Base-by-base conservation (phyloP, 2,113 vertebrate species). In the Hippopotamus amphibius region DNA sequence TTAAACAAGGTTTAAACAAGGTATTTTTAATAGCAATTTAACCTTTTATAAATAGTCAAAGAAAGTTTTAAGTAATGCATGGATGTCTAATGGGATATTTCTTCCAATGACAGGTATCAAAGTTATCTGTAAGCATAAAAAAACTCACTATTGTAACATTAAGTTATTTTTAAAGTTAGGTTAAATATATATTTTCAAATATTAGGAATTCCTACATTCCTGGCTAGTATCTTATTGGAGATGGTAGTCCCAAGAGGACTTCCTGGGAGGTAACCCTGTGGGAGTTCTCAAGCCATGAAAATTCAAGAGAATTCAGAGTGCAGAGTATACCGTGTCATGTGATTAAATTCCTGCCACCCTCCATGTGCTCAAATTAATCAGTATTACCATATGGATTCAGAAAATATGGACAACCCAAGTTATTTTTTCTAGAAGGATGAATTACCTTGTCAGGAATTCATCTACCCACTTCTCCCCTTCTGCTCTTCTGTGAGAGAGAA, bases 21-120 rank as follows among this genome's bases (percentile, higher is more conserved):
- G 48, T 55, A 80, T 41, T 88, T 95, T 90, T 63, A 74, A 94
- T 90, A 93, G 15, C 46, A 95, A 53, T 48, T 95, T 83, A 84
- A 95, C 4, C 12, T 90, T 46, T 57, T 72, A 28, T 33, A 48
- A 80, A 24, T 22, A 92, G 19, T 11, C 50, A 26, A 26, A 74
- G 53, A 82, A 41, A 95, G 86, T 93, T 72, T 95, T 88, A 88
- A 84, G 59, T 19, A 95, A 71, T 43, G 21, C 16, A 55, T 50
- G 28, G 16, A 57, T 83, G 5, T 85, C n/a, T 74, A 93, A 80
- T 91, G 55, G 14, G 4, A 72, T 41, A 76, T 65, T 95, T 53
- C 33, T 77, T 85, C 48, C 37, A 92, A 19, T 61, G 33, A 37
- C 37, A 37, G 37, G 81, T 16, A 87, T 37, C 37, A 94, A 63